Percentiles rank a stretch among this genome's conserved stretches.
Conservation (phyloP, 2,888 invertebrate genomes). For the Synergus umbraculus region DNA sequence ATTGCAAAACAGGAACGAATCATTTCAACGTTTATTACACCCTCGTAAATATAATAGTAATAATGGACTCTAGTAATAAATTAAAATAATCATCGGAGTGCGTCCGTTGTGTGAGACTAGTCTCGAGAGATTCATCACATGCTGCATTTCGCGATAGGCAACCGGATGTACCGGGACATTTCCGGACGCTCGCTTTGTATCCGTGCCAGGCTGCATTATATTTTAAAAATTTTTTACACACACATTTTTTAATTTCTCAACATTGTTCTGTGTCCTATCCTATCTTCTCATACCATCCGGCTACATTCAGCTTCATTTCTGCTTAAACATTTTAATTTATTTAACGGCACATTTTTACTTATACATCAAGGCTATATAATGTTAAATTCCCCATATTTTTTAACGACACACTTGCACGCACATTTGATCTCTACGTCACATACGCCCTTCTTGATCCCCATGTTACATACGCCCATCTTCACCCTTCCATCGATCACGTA, state of each 20-base stretch:
- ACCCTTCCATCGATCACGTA: too few relatives aligned
- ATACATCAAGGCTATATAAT: not conserved
- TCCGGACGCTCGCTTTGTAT: constrained; percentile 31
- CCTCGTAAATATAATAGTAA: constrained; percentile 15
- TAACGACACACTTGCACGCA: too few relatives aligned
- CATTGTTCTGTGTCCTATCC: constrained; percentile 15
- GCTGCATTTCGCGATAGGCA: constrained; percentile 21
- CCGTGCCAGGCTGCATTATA: constrained; percentile 2
- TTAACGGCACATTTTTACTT: constrained; percentile 15
- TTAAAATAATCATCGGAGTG: constrained; percentile 38
- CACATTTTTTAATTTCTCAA: constrained; percentile 30
- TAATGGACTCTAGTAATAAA: constrained; percentile 18
- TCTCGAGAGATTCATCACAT: constrained; percentile 33
- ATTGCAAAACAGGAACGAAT: not conserved
- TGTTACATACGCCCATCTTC: too few relatives aligned
- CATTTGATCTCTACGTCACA: too few relatives aligned
- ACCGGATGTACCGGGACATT: constrained; percentile 23
- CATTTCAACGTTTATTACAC: constrained; percentile 17
- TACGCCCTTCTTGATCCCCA: too few relatives aligned
- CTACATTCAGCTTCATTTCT: constrained; percentile 15
- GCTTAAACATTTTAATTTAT: constrained; percentile 30
- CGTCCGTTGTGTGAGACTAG: constrained; percentile 33
- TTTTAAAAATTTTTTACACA: constrained; percentile 9
- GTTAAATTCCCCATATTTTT: not conserved
- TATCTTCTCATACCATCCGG: constrained; percentile 15